Conservation (phyloP, 2,888 invertebrate species). For the Pelosia muscerda region DNA sequence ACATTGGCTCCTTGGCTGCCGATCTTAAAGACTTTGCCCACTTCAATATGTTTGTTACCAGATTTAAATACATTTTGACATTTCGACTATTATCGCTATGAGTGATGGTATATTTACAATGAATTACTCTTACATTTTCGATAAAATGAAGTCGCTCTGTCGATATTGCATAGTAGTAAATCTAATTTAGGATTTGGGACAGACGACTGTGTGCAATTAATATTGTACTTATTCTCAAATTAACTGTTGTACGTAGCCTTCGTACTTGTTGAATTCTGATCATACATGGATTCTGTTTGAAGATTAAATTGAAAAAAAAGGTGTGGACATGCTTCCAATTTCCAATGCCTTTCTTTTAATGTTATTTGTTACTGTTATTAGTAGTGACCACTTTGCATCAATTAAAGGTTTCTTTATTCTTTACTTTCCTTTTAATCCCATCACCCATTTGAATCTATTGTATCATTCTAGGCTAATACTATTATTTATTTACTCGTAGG, state of each 20-base stretch:
- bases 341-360: too few species aligned
- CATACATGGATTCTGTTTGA: too few species aligned
- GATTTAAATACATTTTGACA: slow-evolving; percentile 55
- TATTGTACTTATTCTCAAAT: background rate
- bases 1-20: slow-evolving; percentile 59
- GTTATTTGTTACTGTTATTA: too few species aligned
- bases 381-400: too few species aligned
- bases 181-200: slow-evolving; percentile 19
- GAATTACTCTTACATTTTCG: slow-evolving; percentile 25
- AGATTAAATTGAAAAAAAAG: too few species aligned
- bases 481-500: too few species aligned
- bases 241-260: background rate
- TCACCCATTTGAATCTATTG: too few species aligned
- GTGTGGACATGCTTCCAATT: too few species aligned
- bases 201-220: background rate
- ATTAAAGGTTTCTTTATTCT: too few species aligned
- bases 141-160: slow-evolving; percentile 23
- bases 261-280: too few species aligned
- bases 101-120: slow-evolving; percentile 45
- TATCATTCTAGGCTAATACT: too few species aligned
- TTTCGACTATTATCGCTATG: slow-evolving; percentile 46
- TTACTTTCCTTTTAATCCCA: too few species aligned
- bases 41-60: slow-evolving; percentile 48
- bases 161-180: slow-evolving; percentile 19
- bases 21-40: slow-evolving; percentile 53